A percentile compares a stretch with the other conserved stretches of the same genome.
Conservation (phyloP, 2,888 invertebrate species). For the Pardosa pseudoannulata region DNA sequence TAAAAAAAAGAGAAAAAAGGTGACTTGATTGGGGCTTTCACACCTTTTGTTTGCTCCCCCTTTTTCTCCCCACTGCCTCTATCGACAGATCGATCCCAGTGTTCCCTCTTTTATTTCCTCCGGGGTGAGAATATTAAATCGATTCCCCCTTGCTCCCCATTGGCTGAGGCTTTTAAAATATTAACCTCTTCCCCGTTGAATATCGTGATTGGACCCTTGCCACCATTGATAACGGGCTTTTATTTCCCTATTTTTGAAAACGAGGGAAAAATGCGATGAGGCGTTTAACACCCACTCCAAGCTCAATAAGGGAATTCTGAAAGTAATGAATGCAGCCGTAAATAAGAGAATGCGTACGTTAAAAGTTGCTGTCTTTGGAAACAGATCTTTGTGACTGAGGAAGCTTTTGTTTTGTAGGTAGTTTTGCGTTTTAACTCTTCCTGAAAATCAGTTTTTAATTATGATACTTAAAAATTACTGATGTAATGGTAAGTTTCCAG, state of each 20-base stretch:
- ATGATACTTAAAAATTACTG: too few relatives aligned
- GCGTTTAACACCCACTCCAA: background rate
- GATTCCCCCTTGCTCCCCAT: slow-evolving; percentile 50
- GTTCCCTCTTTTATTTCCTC: slow-evolving; percentile 15
- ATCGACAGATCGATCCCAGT: background rate
- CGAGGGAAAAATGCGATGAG: background rate
- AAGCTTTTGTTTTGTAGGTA: too few relatives aligned
- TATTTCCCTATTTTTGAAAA: background rate
- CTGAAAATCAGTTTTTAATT: too few relatives aligned
- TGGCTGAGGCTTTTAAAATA: slow-evolving; percentile 68
- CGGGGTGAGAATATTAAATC: slow-evolving; percentile 66
- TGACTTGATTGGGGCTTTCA: too few relatives aligned
- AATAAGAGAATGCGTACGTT: too few relatives aligned
- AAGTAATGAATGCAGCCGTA: too few relatives aligned
- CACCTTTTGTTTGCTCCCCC: too few relatives aligned
- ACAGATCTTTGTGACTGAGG: too few relatives aligned
- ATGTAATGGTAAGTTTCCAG: too few relatives aligned
- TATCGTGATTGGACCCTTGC: slow-evolving; percentile 66
- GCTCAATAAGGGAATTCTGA: background rate
- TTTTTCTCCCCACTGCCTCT: background rate
- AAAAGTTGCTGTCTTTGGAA: too few relatives aligned
- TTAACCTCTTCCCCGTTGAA: slow-evolving; percentile 58
- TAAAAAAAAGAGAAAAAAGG: too few relatives aligned
- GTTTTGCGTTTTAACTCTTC: too few relatives aligned
- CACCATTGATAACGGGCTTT: slow-evolving; percentile 23